Percentiles rank a stretch among this genome's conserved stretches.
phyloP scores from a whole-genome alignment of 1,140 invertebrate species.

The Drosophila neocordata region DNA sequence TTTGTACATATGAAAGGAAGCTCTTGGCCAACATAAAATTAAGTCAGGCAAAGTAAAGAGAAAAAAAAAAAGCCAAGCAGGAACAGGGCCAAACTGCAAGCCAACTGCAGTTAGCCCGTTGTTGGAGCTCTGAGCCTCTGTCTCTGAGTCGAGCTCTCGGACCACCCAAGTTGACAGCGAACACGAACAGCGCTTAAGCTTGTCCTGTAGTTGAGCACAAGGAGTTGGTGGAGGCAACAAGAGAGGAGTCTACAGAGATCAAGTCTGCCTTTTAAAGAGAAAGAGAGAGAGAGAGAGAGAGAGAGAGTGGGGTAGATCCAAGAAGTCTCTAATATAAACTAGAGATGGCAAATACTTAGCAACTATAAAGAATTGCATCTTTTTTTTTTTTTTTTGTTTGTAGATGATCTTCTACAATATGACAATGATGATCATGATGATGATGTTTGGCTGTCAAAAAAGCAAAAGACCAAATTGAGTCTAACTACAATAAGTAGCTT shows the following conservation, averaged over 20 bases:
- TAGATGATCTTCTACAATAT: background rate
- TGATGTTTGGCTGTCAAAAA: constrained; percentile 8
- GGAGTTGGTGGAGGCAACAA: constrained; percentile 16
- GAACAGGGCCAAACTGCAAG: background rate
- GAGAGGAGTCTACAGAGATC: constrained; percentile 9
- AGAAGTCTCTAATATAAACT: constrained; percentile 6
- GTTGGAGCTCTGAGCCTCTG: constrained; percentile 19
- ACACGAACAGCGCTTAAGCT: constrained; percentile 81
- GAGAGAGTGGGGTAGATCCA: background rate
- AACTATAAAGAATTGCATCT: background rate
- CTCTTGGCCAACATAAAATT: constrained; percentile 46
- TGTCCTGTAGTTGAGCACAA: constrained; percentile 56
- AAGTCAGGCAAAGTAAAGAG: constrained; percentile 34
- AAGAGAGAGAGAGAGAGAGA: background rate
- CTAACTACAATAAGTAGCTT: background rate
- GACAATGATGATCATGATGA: constrained; percentile 2
- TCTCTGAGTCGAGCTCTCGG: constrained; percentile 51
- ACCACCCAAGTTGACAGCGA: constrained; percentile 82
- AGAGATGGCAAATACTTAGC: background rate
- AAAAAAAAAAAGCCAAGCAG: background rate
- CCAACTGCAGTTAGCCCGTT: constrained; percentile 8
- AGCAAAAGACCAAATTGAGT: constrained; percentile 10
- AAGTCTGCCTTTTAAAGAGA: constrained; percentile 1
- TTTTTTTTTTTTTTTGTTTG: background rate
- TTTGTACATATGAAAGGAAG: background rate